Evolutionary conservation across 2,888 invertebrate genomes (phyloP), one percentile per base, ranked within the genome.

Genomic region (Machimus atricapillus): DNA sequence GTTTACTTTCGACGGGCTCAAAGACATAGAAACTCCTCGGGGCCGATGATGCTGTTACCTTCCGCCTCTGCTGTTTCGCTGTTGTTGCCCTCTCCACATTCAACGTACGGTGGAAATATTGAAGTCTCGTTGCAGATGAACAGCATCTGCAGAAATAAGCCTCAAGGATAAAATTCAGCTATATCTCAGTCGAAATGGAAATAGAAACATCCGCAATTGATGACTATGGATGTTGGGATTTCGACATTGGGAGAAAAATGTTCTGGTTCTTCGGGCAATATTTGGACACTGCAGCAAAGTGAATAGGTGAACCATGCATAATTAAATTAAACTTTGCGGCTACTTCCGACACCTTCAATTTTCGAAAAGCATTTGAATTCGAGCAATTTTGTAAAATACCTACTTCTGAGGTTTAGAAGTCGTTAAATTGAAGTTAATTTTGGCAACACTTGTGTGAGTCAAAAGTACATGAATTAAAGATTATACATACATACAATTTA

Each of bases 191-290:
- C 76, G 16, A 34, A 76, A 76, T 37, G 27, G 76, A 40, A 76
- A 76, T 76, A 76, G 40, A 76, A 76, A 40, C 37, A 76, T 76
- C 76, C 40, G 76, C 76, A 76, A 76, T 76, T 76, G 76, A 76
- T 76, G 76, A 76, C 76, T 34, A 76, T 66, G 66, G 56, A 56
- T 66, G 66, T 66, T 12, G 4, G 66, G 27, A 23, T 66, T 27
- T 66, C 23, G 66, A 66, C 66, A 27, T 66, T 1, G 2, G 8
- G 66, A 66, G 66, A 66, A 66, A 66, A 66, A 66, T 66, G 27
- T 23, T 66, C 19, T 66, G 66, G 66, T 66, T 66, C 66, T 56
- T 3, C 16, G 56, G 56, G 56, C 19, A n/a, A 56, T 56, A 56
- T 56, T 56, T 66, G 66, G 27, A 66, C 66, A 66, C 19, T 66